Evolutionary conservation across 1,140 invertebrate genomes (phyloP), one percentile per base, ranked within the genome.

Genomic region (Scaptomyza hsui): DNA sequence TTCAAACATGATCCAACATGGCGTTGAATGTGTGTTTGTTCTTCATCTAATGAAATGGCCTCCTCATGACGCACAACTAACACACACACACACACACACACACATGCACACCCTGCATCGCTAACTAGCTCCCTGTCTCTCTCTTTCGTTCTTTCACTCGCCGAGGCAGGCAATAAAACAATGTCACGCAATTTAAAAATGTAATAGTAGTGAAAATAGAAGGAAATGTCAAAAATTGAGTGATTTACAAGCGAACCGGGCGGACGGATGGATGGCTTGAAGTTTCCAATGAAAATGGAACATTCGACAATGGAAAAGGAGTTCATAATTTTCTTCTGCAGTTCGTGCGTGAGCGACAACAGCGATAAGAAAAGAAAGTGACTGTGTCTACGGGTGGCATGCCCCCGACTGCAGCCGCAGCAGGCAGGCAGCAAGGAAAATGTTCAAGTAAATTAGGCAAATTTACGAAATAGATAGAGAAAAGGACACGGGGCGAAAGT

Each of bases 211-310:
- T 47, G 57, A 48, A 49, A 29, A 39, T 60, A 73, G 48, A 53
- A 37, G 57, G 52, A 76, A 90, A 86, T 86, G 83, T 90, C 89
- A 90, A 82, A 90, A 72, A 82, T 86, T 90, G 83, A 90, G 89
- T 90, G 89, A 90, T 90, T 90, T 90, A 90, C 89, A 85, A 70
- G 65, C 70, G 53, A 69, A 56, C 63, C 53, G 67, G 53, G 67
- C 57, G 71, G 52, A 71, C 45, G 52, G 42, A 55, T 48, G 55
- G 37, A 64, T 64, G 47, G 16, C 51, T 53, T 44, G 59, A 59
- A 55, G 48, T 89, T 29, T 89, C 63, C 72, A 45, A 51, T 56
- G 83, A 88, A 86, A 75, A 78, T 69, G 49, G 63, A 78, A 65
- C 49, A 79, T 9, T 1, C 6, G 7, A 29, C 26, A 29, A 29